Conservation (phyloP, 2,888 invertebrate species). For the Coenonympha arcania region DNA sequence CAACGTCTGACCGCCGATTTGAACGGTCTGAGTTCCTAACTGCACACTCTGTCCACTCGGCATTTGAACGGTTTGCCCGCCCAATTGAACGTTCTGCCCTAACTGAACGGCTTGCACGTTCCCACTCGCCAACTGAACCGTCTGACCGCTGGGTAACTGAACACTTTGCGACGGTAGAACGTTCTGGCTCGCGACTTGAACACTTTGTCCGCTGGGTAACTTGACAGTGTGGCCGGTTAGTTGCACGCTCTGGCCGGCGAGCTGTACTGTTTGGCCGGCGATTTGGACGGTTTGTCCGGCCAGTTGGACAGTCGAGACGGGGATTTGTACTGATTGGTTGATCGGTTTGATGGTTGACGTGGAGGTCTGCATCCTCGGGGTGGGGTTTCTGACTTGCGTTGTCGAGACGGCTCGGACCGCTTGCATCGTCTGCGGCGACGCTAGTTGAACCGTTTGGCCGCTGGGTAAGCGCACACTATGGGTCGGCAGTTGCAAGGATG, state of each 20-base stretch:
- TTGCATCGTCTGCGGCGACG: constrained; percentile 49
- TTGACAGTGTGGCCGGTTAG: constrained; percentile 67
- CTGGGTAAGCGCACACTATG: constrained; percentile 60
- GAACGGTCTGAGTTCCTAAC: constrained; percentile 57
- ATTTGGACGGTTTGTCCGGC: constrained; percentile 58
- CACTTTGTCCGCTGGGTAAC: constrained; percentile 59
- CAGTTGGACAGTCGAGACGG: constrained; percentile 54
- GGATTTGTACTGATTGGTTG: constrained; percentile 48
- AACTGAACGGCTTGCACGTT: constrained; percentile 40
- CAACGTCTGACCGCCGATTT: constrained; percentile 61
- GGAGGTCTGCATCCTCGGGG: constrained; percentile 37
- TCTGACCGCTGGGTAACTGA: constrained; percentile 43
- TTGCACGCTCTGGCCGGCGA: constrained; percentile 59
- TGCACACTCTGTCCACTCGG: constrained; percentile 54
- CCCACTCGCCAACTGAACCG: constrained; percentile 41
- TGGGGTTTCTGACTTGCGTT: constrained; percentile 38
- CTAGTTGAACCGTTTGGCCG: constrained; percentile 61
- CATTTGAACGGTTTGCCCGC: constrained; percentile 43
- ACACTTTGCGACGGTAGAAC: constrained; percentile 56
- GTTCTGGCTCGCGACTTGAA: constrained; percentile 43
- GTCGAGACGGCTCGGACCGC: constrained; percentile 48
- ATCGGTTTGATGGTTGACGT: constrained; percentile 40
- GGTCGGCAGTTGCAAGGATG: constrained; percentile 52
- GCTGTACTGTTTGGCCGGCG: constrained; percentile 57
- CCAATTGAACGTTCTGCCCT: constrained; percentile 43